These are phyloP conservation scores for Eupelmus urozonus DNA, from an alignment of 2,888 invertebrate species.

Conservation along the genomic window DNA sequence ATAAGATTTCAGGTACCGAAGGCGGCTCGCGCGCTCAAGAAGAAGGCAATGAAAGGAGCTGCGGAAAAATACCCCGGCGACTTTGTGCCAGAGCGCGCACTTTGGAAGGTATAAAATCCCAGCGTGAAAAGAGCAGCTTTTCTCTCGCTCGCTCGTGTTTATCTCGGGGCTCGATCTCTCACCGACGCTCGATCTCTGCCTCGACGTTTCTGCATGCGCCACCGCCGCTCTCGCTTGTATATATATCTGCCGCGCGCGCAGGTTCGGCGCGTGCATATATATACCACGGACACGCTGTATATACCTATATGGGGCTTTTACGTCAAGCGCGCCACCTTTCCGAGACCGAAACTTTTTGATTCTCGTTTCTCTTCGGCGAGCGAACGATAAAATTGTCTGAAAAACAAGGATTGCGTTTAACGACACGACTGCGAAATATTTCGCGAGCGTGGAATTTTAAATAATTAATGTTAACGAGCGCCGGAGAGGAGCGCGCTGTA, in stretches of 20 bases:
- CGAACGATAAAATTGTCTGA: too few relatives aligned
- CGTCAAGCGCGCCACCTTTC: slow-evolving; percentile 7
- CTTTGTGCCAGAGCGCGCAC: neutral
- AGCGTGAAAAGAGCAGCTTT: slow-evolving; percentile 52
- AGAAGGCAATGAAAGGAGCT: slow-evolving; percentile 7
- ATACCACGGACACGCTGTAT: neutral
- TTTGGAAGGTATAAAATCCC: slow-evolving; percentile 43
- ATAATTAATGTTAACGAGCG: too few relatives aligned
- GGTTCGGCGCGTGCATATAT: neutral
- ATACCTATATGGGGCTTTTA: slow-evolving; percentile 6
- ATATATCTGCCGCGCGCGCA: too few relatives aligned
- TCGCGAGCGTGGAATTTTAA: neutral
- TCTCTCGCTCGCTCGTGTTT: slow-evolving; percentile 30
- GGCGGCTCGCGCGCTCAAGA: neutral
- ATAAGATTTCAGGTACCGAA: slow-evolving; percentile 19
- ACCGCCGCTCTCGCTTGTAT: too few relatives aligned
- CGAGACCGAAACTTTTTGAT: neutral
- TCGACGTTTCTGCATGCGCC: slow-evolving; percentile 29
- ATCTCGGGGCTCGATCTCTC: slow-evolving; percentile 43
- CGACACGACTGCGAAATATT: too few relatives aligned
- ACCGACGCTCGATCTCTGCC: neutral
- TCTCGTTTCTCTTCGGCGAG: neutral
- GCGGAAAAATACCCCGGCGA: neutral
- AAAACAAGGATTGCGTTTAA: too few relatives aligned
- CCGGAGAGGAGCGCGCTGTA: too few relatives aligned